A percentile compares a stretch with the other conserved stretches of the same genome.
Evolutionary conservation across 2,888 invertebrate species (phyloP).

Genomic region (Leptothorax acervorum): DNA sequence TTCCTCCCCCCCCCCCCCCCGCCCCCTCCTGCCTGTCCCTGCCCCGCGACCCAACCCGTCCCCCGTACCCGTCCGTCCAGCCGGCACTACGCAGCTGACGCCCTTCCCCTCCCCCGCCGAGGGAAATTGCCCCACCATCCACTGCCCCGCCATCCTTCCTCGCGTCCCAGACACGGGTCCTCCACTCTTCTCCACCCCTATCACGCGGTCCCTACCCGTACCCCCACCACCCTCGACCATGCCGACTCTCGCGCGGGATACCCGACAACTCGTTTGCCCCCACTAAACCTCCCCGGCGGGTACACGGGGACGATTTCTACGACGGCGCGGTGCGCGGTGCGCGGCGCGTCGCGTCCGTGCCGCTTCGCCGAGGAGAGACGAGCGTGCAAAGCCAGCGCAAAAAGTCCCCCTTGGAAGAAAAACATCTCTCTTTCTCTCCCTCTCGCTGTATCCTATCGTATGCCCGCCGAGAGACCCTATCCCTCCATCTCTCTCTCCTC

Average conservation of each 20-base stretch:
- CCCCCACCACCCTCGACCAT: constrained; percentile 42
- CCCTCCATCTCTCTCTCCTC: constrained; percentile 24
- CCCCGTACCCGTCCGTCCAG: constrained; percentile 29
- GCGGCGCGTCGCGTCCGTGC: constrained; percentile 64
- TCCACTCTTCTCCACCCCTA: constrained; percentile 37
- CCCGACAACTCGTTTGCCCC: constrained; percentile 78
- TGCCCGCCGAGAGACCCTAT: constrained; percentile 7
- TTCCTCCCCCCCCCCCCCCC: constrained; percentile 59
- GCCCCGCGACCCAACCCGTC: constrained; percentile 55
- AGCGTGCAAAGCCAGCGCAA: constrained; percentile 71
- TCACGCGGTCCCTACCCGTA: constrained; percentile 3
- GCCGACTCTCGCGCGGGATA: constrained; percentile 70
- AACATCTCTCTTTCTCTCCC: constrained; percentile 65
- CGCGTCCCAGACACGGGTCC: constrained; percentile 75
- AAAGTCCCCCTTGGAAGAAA: constrained; percentile 75
- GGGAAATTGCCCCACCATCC: constrained; percentile 58
- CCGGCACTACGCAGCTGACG: constrained; percentile 83
- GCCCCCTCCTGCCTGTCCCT: constrained; percentile 32
- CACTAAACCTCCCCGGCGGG: constrained; percentile 38
- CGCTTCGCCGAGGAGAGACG: constrained; percentile 73
- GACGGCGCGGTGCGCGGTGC: constrained; percentile 42
- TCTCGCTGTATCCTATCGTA: constrained; percentile 4
- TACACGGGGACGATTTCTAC: constrained; percentile 70
- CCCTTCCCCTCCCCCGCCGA: constrained; percentile 77
- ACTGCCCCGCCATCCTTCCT: constrained; percentile 75